Base-by-base conservation (phyloP, 2,797 vertebrate species). In the Pteropus rufus region DNA sequence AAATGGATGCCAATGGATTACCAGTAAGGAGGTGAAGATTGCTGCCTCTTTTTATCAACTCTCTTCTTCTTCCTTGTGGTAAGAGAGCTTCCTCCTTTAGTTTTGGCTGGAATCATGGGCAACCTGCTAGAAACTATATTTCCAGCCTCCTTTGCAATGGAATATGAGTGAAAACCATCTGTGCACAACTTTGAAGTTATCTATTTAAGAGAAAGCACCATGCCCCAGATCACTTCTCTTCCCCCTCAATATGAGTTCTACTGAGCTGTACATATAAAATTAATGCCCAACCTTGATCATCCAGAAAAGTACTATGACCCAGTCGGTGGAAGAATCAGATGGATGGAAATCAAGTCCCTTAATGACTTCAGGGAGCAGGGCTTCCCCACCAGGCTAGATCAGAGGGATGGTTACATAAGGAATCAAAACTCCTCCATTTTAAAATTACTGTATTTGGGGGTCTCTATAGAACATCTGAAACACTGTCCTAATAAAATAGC, bases 131-230 rank as follows among this genome's bases (percentile, higher is more conserved):
- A 90, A 46, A 41, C 41, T 46, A 6, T 23, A 58, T 46, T 39
- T 69, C 19, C 62, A 69, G 2, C 29, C 23, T 91, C 31, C 7
- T 83, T 70, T 82, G 49, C 58, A 34, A 70, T 26, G 7, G 52
- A 72, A 54, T 58, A 10, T 21, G 21, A 92, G 3, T 67, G 11
- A 15, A 73, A 77, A 79, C 23, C 58, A 52, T 58, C 64, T 52
- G 15, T 19, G 26, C 2, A 77, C 14, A 77, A 64, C 15, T 49
- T 72, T 15, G 9, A 29, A 62, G 10, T 36, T 67, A 0, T 64
- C 93, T 91, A 34, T 54, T 84, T 64, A 62, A 62, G 39, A 94
- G 10, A 44, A 95, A 97, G 82, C 86, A 19, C 29, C n/a, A 11
- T 16, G 15, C 3, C 24, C 12, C 41, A 60, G 9, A 36, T 2